These are phyloP conservation scores for Corythaixoides concolor DNA, from an alignment of 2,113 vertebrate species.

Conservation along the genomic window DNA sequence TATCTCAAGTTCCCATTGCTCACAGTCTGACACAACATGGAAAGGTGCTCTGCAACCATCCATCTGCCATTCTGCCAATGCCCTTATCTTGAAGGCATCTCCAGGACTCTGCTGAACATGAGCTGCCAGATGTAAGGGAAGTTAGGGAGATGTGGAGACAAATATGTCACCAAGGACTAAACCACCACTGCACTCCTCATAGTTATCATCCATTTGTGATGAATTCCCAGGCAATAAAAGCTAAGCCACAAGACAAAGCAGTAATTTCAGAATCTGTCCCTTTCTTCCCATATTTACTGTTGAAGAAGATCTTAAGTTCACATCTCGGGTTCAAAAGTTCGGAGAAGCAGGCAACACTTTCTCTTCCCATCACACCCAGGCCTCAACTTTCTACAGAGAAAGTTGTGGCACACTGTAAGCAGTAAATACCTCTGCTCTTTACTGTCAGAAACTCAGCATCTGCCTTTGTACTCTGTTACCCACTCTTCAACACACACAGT, in stretches of 20 bases:
- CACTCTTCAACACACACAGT: neutral
- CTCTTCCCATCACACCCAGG: neutral
- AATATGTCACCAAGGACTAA: neutral
- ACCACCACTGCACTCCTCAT: slow-evolving; percentile 16
- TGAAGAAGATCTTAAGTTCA: neutral
- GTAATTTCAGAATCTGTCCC: neutral
- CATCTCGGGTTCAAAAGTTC: neutral
- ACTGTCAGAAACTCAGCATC: neutral
- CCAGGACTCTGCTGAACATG: neutral
- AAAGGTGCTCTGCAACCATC: neutral
- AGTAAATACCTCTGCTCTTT: neutral
- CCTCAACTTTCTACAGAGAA: neutral
- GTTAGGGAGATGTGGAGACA: neutral
- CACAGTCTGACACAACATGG: neutral
- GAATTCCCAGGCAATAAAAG: neutral
- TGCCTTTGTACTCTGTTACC: neutral
- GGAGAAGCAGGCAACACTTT: neutral
- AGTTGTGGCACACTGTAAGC: neutral
- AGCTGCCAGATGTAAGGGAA: neutral
- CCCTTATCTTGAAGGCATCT: neutral
- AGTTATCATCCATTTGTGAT: neutral
- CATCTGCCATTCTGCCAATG: slow-evolving; percentile 43
- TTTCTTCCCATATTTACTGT: neutral
- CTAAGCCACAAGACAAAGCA: neutral
- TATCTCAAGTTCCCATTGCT: neutral